phyloP scores from a whole-genome alignment of 1,140 invertebrate species.

The Lycorma delicatula region DNA sequence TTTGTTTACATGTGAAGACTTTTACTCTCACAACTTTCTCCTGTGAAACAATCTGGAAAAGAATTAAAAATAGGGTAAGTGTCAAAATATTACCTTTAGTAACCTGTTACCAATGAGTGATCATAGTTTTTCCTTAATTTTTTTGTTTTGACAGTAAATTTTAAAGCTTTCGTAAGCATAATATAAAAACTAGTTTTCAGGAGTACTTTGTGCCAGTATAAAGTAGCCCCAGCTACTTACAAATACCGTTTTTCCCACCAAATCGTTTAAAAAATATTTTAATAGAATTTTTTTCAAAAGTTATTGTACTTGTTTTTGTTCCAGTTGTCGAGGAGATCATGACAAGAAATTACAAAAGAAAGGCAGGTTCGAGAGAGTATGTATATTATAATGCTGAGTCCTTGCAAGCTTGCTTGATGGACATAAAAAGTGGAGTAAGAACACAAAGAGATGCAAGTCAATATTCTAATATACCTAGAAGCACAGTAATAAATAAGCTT shows the following conservation, averaged over 20 bases:
- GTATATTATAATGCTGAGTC: slow-evolving; percentile 10
- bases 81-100: no score
- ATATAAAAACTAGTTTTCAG: slow-evolving; percentile 6
- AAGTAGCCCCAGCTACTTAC: neutral
- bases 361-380: slow-evolving; percentile 11
- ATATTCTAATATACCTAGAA: slow-evolving; percentile 16
- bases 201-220: slow-evolving; percentile 9
- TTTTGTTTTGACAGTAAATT: slow-evolving; percentile 10
- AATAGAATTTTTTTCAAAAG: no score
- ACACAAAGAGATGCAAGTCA: slow-evolving; percentile 10
- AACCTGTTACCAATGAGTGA: no score
- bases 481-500: slow-evolving; percentile 17
- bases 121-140: slow-evolving; percentile 10
- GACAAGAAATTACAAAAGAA: slow-evolving; percentile 16
- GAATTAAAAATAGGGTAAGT: no score
- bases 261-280: neutral
- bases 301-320: no score
- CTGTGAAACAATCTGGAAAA: no score
- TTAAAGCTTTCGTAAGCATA: neutral
- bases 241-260: no score
- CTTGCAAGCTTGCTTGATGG: slow-evolving; percentile 10
- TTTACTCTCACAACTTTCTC: no score
- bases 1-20: no score
- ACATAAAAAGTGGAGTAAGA: slow-evolving; percentile 15
- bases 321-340: slow-evolving; percentile 10